Evolutionary conservation across 2,888 invertebrate genomes (phyloP).

Genomic region (Mechanitis mazaeus): DNA sequence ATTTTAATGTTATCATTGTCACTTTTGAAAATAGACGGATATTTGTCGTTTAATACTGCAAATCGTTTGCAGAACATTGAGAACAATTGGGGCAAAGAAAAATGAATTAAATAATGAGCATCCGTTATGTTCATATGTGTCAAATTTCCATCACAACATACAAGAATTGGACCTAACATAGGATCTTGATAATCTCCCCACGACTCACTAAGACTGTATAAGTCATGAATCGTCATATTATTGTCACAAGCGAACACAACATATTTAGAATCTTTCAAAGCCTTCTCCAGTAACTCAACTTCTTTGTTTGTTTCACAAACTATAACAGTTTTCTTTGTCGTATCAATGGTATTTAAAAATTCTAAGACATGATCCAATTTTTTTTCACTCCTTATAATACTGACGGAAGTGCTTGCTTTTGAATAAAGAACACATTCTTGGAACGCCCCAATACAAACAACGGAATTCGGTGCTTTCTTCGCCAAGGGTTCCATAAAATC

Average conservation of each 20-base stretch:
- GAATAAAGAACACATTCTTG: slow-evolving; percentile 86
- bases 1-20: slow-evolving; percentile 49
- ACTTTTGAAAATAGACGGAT: slow-evolving; percentile 58
- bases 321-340: slow-evolving; percentile 76
- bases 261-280: slow-evolving; percentile 39
- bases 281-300: slow-evolving; percentile 57
- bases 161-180: slow-evolving; percentile 68
- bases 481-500: slow-evolving; percentile 74
- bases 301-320: slow-evolving; percentile 78
- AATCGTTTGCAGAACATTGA: slow-evolving; percentile 83
- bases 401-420: slow-evolving; percentile 58
- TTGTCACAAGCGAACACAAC: slow-evolving; percentile 50
- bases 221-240: slow-evolving; percentile 56
- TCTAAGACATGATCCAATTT: slow-evolving; percentile 67
- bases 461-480: slow-evolving; percentile 74
- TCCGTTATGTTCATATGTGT: slow-evolving; percentile 79
- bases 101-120: slow-evolving; percentile 83
- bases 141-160: slow-evolving; percentile 83
- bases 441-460: slow-evolving; percentile 82
- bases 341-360: slow-evolving; percentile 64
- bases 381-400: slow-evolving; percentile 51
- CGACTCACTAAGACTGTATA: slow-evolving; percentile 53
- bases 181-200: slow-evolving; percentile 63
- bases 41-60: slow-evolving; percentile 79
- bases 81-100: slow-evolving; percentile 80